Percentiles rank a stretch among this genome's conserved stretches.
Conservation (phyloP, 2,113 vertebrate genomes). For the Macquaria australasica region DNA sequence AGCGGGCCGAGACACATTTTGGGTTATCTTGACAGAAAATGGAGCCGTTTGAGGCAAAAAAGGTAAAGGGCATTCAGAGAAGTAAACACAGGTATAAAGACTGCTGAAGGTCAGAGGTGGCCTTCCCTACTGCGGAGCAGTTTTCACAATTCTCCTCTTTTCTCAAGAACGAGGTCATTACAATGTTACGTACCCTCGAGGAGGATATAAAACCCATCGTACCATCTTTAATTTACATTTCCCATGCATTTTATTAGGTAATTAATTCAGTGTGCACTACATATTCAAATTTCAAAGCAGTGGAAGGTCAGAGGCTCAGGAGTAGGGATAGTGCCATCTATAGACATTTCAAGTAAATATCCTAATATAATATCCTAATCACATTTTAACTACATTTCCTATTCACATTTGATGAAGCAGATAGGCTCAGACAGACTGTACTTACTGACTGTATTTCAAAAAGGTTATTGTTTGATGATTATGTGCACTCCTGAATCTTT, state of each 20-base stretch:
- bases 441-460: not conserved
- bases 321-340: conserved; percentile 45
- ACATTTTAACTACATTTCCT: not conserved
- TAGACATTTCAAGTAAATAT: not conserved
- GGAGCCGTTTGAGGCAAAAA: conserved; percentile 39
- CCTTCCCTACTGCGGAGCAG: not conserved
- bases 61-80: conserved; percentile 37
- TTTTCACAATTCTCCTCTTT: conserved; percentile 33
- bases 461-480: not conserved
- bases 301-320: conserved; percentile 26
- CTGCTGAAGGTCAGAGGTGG: conserved; percentile 61
- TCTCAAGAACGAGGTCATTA: conserved; percentile 48
- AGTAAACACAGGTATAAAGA: conserved; percentile 38
- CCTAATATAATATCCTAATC: not conserved
- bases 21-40: conserved; percentile 71
- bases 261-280: conserved; percentile 43
- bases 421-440: not conserved
- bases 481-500: not conserved
- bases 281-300: conserved; percentile 44
- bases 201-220: conserved; percentile 58
- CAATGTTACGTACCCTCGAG: conserved; percentile 50
- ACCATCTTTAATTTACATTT: conserved; percentile 64
- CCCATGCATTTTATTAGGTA: conserved; percentile 54
- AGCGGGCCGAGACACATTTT: conserved; percentile 59
- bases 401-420: not conserved